phyloP scores from a whole-genome alignment of 1,140 invertebrate species.

The Aphelenchoides fujianensis region DNA sequence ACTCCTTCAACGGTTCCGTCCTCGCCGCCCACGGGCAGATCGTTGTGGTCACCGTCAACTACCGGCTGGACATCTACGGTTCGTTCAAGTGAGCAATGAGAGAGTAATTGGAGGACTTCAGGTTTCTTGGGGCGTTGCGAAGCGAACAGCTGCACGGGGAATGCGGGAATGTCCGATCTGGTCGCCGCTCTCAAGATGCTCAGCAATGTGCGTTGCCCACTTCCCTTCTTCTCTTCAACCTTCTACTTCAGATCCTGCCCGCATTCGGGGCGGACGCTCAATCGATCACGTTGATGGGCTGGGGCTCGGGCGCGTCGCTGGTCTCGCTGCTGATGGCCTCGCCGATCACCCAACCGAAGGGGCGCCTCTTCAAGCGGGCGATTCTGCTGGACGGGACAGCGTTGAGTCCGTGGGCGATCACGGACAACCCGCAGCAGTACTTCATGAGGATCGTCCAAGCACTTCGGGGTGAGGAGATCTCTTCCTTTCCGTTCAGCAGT shows the following conservation, averaged over 20 bases:
- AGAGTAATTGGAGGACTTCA: slow-evolving; percentile 16
- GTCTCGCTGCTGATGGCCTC: slow-evolving; percentile 61
- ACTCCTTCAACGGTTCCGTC: slow-evolving; percentile 57
- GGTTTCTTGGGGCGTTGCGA: slow-evolving; percentile 61
- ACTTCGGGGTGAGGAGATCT: slow-evolving; percentile 25
- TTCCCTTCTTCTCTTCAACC: neutral
- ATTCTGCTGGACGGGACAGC: slow-evolving; percentile 60
- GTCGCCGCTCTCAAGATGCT: slow-evolving; percentile 64
- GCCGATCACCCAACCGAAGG: slow-evolving; percentile 59
- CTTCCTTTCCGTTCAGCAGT: neutral
- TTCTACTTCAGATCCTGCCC: slow-evolving; percentile 46
- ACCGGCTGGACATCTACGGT: slow-evolving; percentile 59
- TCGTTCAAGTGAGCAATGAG: neutral
- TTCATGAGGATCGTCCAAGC: slow-evolving; percentile 56
- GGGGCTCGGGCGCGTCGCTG: slow-evolving; percentile 60
- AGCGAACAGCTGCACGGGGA: slow-evolving; percentile 54
- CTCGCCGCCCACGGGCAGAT: slow-evolving; percentile 58
- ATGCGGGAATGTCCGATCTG: slow-evolving; percentile 57
- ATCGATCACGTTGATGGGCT: slow-evolving; percentile 64
- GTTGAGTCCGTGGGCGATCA: slow-evolving; percentile 57
- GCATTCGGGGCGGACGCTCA: slow-evolving; percentile 64
- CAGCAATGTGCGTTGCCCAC: slow-evolving; percentile 50
- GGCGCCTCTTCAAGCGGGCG: slow-evolving; percentile 56
- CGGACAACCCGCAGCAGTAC: slow-evolving; percentile 53
- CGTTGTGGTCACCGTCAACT: slow-evolving; percentile 61